Evolutionary conservation across 2,888 invertebrate genomes (phyloP).

Genomic region (Parnassius smintheus): DNA sequence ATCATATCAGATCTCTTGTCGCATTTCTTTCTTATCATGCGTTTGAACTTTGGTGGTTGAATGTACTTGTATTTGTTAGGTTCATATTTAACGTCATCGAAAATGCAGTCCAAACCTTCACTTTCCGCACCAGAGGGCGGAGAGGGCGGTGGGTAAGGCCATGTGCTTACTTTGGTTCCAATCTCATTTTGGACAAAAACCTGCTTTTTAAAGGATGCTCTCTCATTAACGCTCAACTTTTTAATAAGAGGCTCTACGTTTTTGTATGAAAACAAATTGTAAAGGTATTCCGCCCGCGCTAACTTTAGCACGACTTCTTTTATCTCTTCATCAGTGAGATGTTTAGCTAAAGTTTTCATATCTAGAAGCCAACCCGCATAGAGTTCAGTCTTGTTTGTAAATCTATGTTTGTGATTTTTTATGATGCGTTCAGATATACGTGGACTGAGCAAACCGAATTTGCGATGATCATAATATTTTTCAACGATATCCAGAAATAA

Average conservation of each 20-base stretch:
- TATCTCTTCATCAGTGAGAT: conserved; percentile 45
- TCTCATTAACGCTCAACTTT: conserved; percentile 40
- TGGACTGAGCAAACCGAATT: conserved; percentile 36
- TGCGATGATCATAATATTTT: conserved; percentile 40
- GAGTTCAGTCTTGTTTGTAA: conserved; percentile 48
- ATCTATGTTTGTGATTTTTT: conserved; percentile 44
- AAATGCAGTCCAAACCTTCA: conserved; percentile 37
- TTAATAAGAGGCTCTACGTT: conserved; percentile 52
- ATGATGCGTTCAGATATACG: conserved; percentile 46
- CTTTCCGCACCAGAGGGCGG: conserved; percentile 31
- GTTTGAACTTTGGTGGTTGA: conserved; percentile 11
- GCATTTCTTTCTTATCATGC: conserved; percentile 8
- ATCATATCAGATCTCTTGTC: not conserved
- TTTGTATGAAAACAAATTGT: conserved; percentile 47
- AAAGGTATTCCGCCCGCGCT: conserved; percentile 49
- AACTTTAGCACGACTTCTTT: conserved; percentile 46
- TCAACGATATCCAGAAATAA: conserved; percentile 51
- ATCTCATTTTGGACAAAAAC: conserved; percentile 50
- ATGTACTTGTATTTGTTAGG: conserved; percentile 27
- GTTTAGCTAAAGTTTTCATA: conserved; percentile 44
- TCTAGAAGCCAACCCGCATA: conserved; percentile 49
- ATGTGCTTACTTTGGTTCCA: conserved; percentile 39
- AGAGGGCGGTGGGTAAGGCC: conserved; percentile 43
- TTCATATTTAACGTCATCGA: conserved; percentile 36
- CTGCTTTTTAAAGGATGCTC: conserved; percentile 45